Evolutionary conservation across 1,140 invertebrate species (phyloP).

Genomic region (Calosoma granatense): DNA sequence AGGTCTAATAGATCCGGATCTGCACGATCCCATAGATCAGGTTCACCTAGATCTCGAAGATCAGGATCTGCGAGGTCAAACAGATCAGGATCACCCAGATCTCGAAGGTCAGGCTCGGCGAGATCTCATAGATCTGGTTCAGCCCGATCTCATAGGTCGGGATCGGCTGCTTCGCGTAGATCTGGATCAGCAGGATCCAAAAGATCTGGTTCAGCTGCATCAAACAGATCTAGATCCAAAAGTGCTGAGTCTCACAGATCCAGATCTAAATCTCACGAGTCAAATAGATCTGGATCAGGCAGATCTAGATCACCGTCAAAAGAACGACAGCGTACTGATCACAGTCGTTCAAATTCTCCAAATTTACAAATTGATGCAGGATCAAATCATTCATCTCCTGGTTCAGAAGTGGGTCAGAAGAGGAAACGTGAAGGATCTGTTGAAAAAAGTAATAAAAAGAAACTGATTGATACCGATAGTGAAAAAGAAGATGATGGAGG

Average conservation of each 20-base stretch:
- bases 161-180: conserved; percentile 21
- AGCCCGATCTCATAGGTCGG: conserved; percentile 27
- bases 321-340: conserved; percentile 18
- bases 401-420: conserved; percentile 22
- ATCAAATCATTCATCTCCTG: conserved; percentile 26
- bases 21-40: conserved; percentile 30
- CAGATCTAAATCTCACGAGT: conserved; percentile 13
- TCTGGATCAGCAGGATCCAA: conserved; percentile 18
- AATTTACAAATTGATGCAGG: conserved; percentile 46
- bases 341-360: conserved; percentile 43
- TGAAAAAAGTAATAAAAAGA: conserved; percentile 34
- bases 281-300: conserved; percentile 13
- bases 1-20: conserved; percentile 29
- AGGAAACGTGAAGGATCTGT: conserved; percentile 35
- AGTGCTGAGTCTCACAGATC: conserved; percentile 23
- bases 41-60: conserved; percentile 23
- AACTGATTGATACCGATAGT: conserved; percentile 42
- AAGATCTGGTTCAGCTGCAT: conserved; percentile 19
- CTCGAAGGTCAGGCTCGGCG: conserved; percentile 25
- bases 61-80: conserved; percentile 24
- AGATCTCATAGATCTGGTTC: conserved; percentile 32
- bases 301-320: conserved; percentile 22
- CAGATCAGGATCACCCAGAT: conserved; percentile 25
- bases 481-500: conserved; percentile 34
- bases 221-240: conserved; percentile 22